Percentiles rank a stretch among this genome's conserved stretches.
These are phyloP conservation scores for Eulemur rubriventer DNA, from an alignment of 2,797 vertebrate genomes.

Conservation along the genomic window DNA sequence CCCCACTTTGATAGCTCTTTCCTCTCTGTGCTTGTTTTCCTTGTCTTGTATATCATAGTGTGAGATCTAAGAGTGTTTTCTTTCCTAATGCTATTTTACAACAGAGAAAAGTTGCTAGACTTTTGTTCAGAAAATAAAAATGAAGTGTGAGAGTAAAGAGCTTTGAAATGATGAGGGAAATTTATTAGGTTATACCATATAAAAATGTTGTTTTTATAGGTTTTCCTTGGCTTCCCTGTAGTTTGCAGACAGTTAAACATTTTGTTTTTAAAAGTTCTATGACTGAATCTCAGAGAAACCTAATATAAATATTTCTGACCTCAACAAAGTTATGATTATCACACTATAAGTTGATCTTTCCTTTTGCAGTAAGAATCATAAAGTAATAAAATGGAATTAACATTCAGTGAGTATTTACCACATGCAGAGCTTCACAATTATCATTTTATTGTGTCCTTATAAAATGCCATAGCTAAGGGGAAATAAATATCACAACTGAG, in stretches of 20 bases:
- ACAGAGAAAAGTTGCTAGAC: not conserved
- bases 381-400: slow-evolving; percentile 52
- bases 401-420: slow-evolving; percentile 15
- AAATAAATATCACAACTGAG: not conserved
- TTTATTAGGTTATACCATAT: not conserved
- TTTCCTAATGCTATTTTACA: not conserved
- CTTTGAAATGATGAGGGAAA: not conserved
- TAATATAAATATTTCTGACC: not conserved
- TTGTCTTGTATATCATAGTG: not conserved
- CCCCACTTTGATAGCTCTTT: slow-evolving; percentile 62
- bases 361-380: not conserved
- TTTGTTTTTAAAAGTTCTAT: not conserved
- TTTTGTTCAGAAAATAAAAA: not conserved
- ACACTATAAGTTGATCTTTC: slow-evolving; percentile 11
- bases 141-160: not conserved
- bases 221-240: not conserved
- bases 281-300: not conserved
- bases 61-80: not conserved
- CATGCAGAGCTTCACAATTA: not conserved
- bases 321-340: not conserved
- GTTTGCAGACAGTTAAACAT: not conserved
- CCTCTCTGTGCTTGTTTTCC: slow-evolving; percentile 56
- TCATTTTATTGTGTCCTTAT: slow-evolving; percentile 15
- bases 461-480: not conserved
- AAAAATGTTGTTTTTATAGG: not conserved